A percentile compares a stretch with the other conserved stretches of the same genome.
phyloP scores from a whole-genome alignment of 2,888 invertebrate species.

The Crepidodera aurea region DNA sequence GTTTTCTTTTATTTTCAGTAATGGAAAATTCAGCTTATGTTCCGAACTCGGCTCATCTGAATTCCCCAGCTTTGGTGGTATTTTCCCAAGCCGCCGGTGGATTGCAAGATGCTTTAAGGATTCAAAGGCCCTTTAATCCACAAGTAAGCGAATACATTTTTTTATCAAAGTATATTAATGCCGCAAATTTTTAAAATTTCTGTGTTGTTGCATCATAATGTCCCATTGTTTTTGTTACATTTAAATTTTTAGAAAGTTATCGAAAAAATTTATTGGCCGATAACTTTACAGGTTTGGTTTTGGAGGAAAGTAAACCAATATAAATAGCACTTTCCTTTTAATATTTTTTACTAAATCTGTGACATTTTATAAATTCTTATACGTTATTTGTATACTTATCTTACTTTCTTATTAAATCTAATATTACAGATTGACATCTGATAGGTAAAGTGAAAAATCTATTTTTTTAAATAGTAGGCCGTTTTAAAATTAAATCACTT shows the following conservation, averaged over 20 bases:
- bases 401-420: too few relatives aligned
- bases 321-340: background rate
- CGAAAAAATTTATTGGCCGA: slow-evolving; percentile 4
- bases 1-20: slow-evolving; percentile 40
- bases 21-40: slow-evolving; percentile 81
- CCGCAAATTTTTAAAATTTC: background rate
- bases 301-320: background rate
- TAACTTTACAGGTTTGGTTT: background rate
- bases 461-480: too few relatives aligned
- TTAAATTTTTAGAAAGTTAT: slow-evolving; percentile 1
- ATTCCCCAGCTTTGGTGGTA: slow-evolving; percentile 78
- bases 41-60: slow-evolving; percentile 74
- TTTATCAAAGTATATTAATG: background rate
- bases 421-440: too few relatives aligned
- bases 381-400: too few relatives aligned
- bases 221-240: background rate
- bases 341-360: too few relatives aligned
- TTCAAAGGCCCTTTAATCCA: slow-evolving; percentile 78
- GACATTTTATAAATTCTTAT: too few relatives aligned
- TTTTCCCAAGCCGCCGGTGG: slow-evolving; percentile 79
- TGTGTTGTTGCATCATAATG: too few relatives aligned
- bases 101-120: slow-evolving; percentile 76
- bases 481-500: too few relatives aligned
- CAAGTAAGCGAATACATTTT: slow-evolving; percentile 64
- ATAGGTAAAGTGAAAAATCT: too few relatives aligned